Evolutionary conservation across 2,888 invertebrate species (phyloP).

Genomic region (Acleris laterana): DNA sequence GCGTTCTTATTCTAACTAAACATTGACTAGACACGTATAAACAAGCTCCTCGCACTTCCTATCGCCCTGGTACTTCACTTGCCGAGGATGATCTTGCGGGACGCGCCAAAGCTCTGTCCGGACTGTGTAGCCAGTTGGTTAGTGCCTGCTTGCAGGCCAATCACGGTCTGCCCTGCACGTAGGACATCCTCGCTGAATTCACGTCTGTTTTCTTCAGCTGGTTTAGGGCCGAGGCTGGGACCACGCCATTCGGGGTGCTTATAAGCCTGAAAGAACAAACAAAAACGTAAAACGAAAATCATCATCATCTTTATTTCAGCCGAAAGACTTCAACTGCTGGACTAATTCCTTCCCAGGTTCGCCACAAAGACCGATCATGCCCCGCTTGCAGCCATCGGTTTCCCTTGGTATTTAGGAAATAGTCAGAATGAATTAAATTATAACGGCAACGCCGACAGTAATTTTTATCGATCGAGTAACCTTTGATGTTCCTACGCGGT

Average conservation of each 20-base stretch:
- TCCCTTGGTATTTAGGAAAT: no score
- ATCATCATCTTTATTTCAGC: no score
- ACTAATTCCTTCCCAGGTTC: no score
- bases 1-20: conserved; percentile 7
- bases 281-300: no score
- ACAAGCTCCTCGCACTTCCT: conserved; percentile 26
- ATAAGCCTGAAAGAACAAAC: conserved; percentile 83
- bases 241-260: conserved; percentile 94
- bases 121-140: conserved; percentile 94
- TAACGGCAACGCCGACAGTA: no score
- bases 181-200: conserved; percentile 93
- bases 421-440: no score
- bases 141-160: conserved; percentile 94
- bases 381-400: no score
- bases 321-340: no score
- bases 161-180: conserved; percentile 92
- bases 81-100: conserved; percentile 91
- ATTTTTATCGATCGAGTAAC: no score
- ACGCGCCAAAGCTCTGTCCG: conserved; percentile 94
- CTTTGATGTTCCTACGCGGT: no score
- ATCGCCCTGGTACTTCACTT: conserved; percentile 76
- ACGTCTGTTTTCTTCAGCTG: conserved; percentile 92
- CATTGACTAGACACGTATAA: conserved; percentile 16
- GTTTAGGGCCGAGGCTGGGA: conserved; percentile 92
- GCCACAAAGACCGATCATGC: no score